Evolutionary conservation across 2,888 invertebrate genomes (phyloP).

Genomic region (Drosophila eohydei): DNA sequence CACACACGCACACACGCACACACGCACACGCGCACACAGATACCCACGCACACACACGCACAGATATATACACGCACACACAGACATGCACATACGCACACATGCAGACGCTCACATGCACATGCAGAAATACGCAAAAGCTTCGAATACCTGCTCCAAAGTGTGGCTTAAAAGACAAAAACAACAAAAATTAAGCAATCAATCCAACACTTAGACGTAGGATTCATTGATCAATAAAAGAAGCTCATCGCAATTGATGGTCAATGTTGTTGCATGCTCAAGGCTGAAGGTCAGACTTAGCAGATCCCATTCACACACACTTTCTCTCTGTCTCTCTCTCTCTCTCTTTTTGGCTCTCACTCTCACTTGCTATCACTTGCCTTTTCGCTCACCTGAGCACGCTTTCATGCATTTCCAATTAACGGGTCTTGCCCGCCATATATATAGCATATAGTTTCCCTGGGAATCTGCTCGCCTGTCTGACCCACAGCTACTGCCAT

Average conservation of each 20-base stretch:
- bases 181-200: neutral
- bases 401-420: neutral
- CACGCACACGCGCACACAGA: neutral
- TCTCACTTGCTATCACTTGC: neutral
- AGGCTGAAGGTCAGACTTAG: conserved; percentile 40
- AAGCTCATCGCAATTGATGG: neutral
- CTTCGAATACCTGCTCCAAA: conserved; percentile 1
- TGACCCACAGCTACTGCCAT: conserved; percentile 31
- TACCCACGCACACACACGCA: neutral
- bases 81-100: neutral
- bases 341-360: neutral
- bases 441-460: neutral
- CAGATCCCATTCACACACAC: neutral
- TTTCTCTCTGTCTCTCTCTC: neutral
- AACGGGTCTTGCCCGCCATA: neutral
- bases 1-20: conserved; percentile 20
- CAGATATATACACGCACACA: neutral
- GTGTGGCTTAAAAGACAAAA: neutral
- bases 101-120: conserved; percentile 4
- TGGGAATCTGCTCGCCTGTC: conserved; percentile 12
- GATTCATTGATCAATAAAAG: neutral
- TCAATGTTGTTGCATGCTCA: conserved; percentile 37
- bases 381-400: conserved; percentile 3
- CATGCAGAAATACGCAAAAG: conserved; percentile 11
- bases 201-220: conserved; percentile 10